Evolutionary conservation across 2,888 invertebrate genomes (phyloP).

Genomic region (Cylindroiulus punctatus): DNA sequence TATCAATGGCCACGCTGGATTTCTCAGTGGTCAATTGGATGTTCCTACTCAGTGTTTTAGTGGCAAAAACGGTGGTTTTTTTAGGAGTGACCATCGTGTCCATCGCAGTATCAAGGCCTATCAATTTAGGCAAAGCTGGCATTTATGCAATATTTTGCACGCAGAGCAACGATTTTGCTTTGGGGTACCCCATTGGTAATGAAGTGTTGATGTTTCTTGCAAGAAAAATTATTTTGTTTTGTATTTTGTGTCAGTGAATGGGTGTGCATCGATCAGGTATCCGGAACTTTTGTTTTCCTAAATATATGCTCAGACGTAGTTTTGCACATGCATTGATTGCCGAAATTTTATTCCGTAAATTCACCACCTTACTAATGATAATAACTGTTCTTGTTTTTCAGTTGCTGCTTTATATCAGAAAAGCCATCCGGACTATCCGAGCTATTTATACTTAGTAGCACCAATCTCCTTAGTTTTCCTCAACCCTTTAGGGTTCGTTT

Average conservation of each 20-base stretch:
- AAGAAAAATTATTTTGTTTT: not conserved
- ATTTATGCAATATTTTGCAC: conserved; percentile 94
- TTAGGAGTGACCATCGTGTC: conserved; percentile 80
- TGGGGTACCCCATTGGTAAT: conserved; percentile 94
- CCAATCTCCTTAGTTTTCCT: conserved; percentile 92
- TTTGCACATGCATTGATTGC: not conserved
- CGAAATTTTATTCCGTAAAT: not conserved
- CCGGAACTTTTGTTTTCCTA: too few species aligned
- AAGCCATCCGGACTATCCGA: conserved; percentile 87
- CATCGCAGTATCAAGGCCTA: conserved; percentile 77
- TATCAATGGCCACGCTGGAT: conserved; percentile 85
- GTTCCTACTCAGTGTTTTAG: conserved; percentile 84
- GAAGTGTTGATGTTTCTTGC: conserved; percentile 58
- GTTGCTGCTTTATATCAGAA: conserved; percentile 86
- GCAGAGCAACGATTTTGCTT: conserved; percentile 97
- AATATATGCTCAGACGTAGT: too few species aligned
- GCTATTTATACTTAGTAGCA: conserved; percentile 91
- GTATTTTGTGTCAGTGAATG: not conserved
- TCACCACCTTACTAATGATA: not conserved
- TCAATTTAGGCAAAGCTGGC: conserved; percentile 85
- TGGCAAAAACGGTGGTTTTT: conserved; percentile 88
- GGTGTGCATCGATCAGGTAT: not conserved
- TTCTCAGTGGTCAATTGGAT: conserved; percentile 87
- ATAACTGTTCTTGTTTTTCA: conserved; percentile 65
- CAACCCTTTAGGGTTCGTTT: conserved; percentile 89